Evolutionary conservation across 2,888 invertebrate species (phyloP).

Genomic region (Thyatira batis): DNA sequence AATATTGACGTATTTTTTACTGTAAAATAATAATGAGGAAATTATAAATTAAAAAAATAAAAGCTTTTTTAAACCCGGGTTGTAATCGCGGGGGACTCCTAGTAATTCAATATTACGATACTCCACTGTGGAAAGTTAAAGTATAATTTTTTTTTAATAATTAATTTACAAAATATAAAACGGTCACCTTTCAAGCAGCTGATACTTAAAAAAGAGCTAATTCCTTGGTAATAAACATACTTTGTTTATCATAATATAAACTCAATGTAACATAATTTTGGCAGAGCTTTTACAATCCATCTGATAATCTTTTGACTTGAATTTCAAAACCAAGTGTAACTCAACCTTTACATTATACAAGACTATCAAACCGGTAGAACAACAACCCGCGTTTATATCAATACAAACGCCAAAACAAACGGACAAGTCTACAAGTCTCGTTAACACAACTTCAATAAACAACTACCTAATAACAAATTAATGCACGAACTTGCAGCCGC

Average conservation of each 20-base stretch:
- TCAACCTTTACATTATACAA: not conserved
- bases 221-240: constrained; percentile 2
- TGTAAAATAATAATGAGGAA: too few relatives aligned
- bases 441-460: constrained; percentile 29
- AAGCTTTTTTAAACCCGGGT: too few relatives aligned
- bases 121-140: too few relatives aligned
- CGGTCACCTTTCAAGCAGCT: not conserved
- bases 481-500: constrained; percentile 28
- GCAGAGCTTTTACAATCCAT: too few relatives aligned
- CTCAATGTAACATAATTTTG: too few relatives aligned
- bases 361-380: not conserved
- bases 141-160: not conserved
- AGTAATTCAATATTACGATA: too few relatives aligned
- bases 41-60: too few relatives aligned
- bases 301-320: not conserved
- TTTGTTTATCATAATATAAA: too few relatives aligned
- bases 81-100: too few relatives aligned
- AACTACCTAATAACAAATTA: constrained; percentile 42
- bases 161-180: constrained; percentile 10
- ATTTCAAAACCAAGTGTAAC: constrained; percentile 2
- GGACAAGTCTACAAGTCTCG: constrained; percentile 14
- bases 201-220: constrained; percentile 4
- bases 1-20: too few relatives aligned
- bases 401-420: constrained; percentile 3
- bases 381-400: not conserved